Evolutionary conservation across 2,797 vertebrate genomes (phyloP), one percentile per base, ranked within the genome.

Genomic region (Coendou prehensilis): DNA sequence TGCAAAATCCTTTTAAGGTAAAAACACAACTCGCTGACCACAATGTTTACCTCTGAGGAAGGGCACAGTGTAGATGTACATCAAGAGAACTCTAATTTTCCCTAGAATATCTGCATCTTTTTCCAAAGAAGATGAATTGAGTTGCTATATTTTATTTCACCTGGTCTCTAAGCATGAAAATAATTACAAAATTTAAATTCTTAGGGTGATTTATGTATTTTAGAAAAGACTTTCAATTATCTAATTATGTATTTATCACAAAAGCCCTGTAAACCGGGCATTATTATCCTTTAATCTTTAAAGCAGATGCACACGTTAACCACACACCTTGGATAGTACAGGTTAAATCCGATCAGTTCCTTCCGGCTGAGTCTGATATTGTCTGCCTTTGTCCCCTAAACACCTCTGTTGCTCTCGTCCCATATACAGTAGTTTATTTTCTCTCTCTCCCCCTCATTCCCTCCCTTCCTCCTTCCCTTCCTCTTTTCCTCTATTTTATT

Each of bases 151-250:
- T 41, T 56, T 57, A 41, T 91, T 91, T 57, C 17, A 28, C 88
- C 45, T 71, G 52, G 8, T 89, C 45, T 85, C 20, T 82, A 76
- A 91, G 30, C 54, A 59, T 28, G 33, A 52, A 71, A 87, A 93
- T 78, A 85, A 87, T 2, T 47, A 9, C 18, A 50, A 69, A 47
- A 9, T 26, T 71, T 91, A n/a, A 8, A 41, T 61, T 57, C 6
- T 80, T 87, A 80, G 64, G 45, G 26, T 50, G 47, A 84, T 86
- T 95, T 90, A 82, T 33, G 6, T 45, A 78, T 37, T 83, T 91
- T 75, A 73, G 59, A 61, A 56, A 86, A 64, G 3, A 61, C 50
- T 93, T 91, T 52, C 37, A 37, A 20, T 69, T 33, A 20, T 22
- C 17, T 54, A 47, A 87, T 47, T 83, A 13, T 75, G 23, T 30